A percentile compares a stretch with the other conserved stretches of the same genome.
Conservation (phyloP, 1,140 invertebrate species). For the Scaptomyza pallida region DNA sequence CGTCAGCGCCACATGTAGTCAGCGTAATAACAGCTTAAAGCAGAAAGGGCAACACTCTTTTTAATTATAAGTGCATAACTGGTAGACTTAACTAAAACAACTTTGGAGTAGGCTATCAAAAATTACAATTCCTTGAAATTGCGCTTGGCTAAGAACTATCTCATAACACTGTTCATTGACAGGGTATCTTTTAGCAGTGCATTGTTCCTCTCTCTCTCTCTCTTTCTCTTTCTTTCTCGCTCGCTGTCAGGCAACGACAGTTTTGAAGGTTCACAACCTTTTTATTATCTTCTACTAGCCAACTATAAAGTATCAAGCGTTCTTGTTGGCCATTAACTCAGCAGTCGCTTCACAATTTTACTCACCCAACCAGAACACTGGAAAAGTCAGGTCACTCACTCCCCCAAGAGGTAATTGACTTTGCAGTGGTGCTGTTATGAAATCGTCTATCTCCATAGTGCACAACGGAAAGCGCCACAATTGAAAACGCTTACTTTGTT, state of each 20-base stretch:
- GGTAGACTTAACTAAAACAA: neutral
- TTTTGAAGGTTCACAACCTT: slow-evolving; percentile 71
- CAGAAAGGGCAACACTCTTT: neutral
- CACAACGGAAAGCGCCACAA: neutral
- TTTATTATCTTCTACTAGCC: slow-evolving; percentile 54
- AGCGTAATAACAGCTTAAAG: neutral
- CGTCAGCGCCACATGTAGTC: neutral
- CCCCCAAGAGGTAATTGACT: slow-evolving; percentile 41
- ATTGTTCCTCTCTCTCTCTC: neutral
- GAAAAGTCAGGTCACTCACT: slow-evolving; percentile 29
- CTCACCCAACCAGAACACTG: slow-evolving; percentile 70
- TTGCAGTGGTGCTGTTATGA: slow-evolving; percentile 38
- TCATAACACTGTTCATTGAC: neutral
- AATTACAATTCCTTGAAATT: neutral
- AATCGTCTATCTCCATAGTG: slow-evolving; percentile 6
- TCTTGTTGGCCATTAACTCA: slow-evolving; percentile 71
- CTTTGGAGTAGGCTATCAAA: neutral
- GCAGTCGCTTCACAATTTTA: slow-evolving; percentile 52
- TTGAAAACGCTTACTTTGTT: neutral
- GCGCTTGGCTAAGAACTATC: neutral
- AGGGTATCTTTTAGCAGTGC: neutral
- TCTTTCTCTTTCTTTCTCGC: too few relatives aligned
- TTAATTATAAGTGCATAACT: neutral
- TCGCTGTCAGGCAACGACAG: too few relatives aligned
- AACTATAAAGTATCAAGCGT: slow-evolving; percentile 62